Evolutionary conservation across 2,888 invertebrate genomes (phyloP), one percentile per base, ranked within the genome.

Genomic region (Cephus runcator): DNA sequence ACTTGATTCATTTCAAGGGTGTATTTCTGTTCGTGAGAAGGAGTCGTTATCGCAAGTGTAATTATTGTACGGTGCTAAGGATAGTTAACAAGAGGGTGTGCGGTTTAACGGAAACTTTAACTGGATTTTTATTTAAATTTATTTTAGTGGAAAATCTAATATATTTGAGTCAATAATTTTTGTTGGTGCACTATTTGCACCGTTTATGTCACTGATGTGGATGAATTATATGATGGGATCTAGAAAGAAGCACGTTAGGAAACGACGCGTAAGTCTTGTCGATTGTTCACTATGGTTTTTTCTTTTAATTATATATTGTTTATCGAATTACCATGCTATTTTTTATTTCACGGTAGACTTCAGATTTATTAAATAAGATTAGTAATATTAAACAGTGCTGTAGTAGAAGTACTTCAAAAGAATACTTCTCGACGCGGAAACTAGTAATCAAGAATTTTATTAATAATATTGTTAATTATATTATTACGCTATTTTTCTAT

Each of bases 221-320:
- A 93, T 91, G 92, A 93, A 92, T 89, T 93, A 91, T 87, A 91
- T 92, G 86, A 92, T 92, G 85, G 92, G 85, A 76, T 89, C 86
- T 69, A 89, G 85, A 79, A 89, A 89, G 80, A 88, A 88, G 78
- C 86, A 87, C 76, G 81, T 86, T 77, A 88, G 84, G 76, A 87
- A 86, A 34, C 84, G 85, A 79, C 85, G 86, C 75, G 88, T 89
- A 85, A 90, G 88, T 88, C 23, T 4, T 23, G 23, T 56, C 56
- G 23, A 56, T 56, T 56, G 23, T 56, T 56, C 23, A 23, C 6
- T 56, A 35, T 35, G 35, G 12, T 1, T 12, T 12, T 35, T 12
- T 35, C 11, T 12, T 35, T 35, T 35, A 35, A 12, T 35, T 35
- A 3, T 12, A 35, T 12, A 35, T 35, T 12, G 12, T 35, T 35